Evolutionary conservation across 1,140 invertebrate species (phyloP).

Genomic region (Acyrthosiphon pisum): DNA sequence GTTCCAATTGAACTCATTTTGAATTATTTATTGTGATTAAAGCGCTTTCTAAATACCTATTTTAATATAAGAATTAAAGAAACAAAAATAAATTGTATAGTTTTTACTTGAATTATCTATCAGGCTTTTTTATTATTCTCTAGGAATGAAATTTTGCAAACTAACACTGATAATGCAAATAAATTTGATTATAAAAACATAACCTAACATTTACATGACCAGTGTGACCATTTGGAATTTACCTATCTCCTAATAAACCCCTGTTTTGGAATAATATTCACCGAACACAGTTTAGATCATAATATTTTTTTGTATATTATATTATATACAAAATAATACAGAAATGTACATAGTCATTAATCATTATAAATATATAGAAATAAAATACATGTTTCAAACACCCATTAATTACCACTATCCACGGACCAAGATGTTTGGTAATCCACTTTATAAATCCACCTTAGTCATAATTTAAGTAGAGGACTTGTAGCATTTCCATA

Average conservation of each 20-base stretch:
- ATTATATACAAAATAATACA: no score
- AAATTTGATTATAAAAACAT: conserved; percentile 43
- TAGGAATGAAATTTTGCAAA: background rate
- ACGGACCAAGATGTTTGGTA: no score
- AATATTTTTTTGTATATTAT: no score
- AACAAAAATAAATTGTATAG: background rate
- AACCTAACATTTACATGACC: conserved; percentile 29
- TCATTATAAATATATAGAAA: no score
- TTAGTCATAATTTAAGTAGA: no score
- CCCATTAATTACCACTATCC: no score
- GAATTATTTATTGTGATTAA: background rate
- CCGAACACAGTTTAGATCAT: no score
- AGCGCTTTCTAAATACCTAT: background rate
- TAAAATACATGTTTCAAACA: no score
- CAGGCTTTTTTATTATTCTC: background rate
- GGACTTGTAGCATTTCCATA: no score
- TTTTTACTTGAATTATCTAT: background rate
- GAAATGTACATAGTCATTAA: no score
- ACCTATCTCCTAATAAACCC: background rate
- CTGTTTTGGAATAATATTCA: background rate
- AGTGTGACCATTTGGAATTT: background rate
- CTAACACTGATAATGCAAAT: conserved; percentile 55
- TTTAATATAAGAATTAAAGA: background rate
- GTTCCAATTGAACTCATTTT: conserved; percentile 96
- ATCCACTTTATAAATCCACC: no score